Evolutionary conservation across 2,113 vertebrate species (phyloP), one percentile per base, ranked within the genome.

Genomic region (Ciconia stormi): DNA sequence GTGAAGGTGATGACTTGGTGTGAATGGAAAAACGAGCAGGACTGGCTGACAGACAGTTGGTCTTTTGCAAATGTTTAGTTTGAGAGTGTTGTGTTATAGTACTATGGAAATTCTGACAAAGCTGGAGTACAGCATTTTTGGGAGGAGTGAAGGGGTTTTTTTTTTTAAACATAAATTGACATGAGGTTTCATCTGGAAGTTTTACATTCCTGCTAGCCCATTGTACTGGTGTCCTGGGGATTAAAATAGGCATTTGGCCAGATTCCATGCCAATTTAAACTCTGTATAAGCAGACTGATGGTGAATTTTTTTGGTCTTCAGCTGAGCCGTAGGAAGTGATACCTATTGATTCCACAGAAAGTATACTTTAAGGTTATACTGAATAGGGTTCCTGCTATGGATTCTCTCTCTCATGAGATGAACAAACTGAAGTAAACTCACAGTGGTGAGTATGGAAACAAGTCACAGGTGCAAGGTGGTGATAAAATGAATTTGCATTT

Each of bases 401-500:
- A 58, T 87, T 56, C 14, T 81, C 20, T 73, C 16, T 73, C 9
- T 62, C 5, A 9, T 23, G 13, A 36, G 8, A 22, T 66, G 36
- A 91, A 44, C 9, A 40, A 86, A 66, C 38, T 59, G 50, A 84
- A 73, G 15, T 69, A 82, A 77, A 40, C 9, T 18, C 25, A 34
- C 13, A n/a, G 0, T 49, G n/a, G 32, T 55, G 58, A 82, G 12
- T 61, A 36, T 18, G 42, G 40, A 67, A 84, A 70, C n/a, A 67
- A 74, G 40, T 82, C 44, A 82, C 55, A 94, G 61, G 91, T 96
- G 89, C 83, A 84, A 52, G 56, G 9, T 85, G 56, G 89, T 96
- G 83, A 92, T 96, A 87, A 96, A 94, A 95, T 84, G 47, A 89
- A 78, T 95, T 96, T 96, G 47, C 73, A 19, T 82, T 87, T 74